Conservation (phyloP, 92 coral and sea anemone species). For the Galaxea fascicularis region DNA sequence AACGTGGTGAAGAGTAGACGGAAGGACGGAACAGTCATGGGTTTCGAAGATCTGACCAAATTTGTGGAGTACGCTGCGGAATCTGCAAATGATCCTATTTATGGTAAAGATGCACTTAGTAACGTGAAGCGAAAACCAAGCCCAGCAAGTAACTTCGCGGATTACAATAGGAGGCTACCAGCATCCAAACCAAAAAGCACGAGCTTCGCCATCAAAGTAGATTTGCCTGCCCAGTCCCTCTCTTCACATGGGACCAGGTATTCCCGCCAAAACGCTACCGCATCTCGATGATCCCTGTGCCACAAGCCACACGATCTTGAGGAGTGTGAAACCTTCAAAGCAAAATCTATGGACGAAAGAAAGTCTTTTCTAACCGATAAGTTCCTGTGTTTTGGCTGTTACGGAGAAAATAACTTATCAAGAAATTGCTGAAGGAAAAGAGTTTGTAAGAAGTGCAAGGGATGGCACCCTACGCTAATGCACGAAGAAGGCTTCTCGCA, state of each 20-base stretch:
- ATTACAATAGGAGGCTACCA: background rate
- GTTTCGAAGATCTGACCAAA: no score
- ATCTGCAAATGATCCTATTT: no score
- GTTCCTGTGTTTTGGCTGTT: no score
- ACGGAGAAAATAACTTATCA: constrained; percentile 52
- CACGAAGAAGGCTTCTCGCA: constrained; percentile 39
- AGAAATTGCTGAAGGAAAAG: no score
- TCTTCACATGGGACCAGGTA: background rate
- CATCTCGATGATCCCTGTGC: constrained; percentile 24
- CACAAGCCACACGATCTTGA: constrained; percentile 53
- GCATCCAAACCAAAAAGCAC: background rate
- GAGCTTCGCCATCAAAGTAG: background rate
- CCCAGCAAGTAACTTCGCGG: background rate
- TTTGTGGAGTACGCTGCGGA: no score
- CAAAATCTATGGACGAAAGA: no score
- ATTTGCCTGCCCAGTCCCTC: constrained; percentile 21
- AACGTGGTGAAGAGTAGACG: no score
- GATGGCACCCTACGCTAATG: constrained; percentile 57
- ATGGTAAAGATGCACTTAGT: no score
- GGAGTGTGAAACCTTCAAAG: constrained; percentile 51
- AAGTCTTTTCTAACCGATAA: constrained; percentile 43
- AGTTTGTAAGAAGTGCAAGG: no score
- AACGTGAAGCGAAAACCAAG: no score
- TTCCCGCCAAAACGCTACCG: background rate
- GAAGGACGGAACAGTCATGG: no score